phyloP scores from a whole-genome alignment of 1,140 invertebrate genomes.

The Cheumatopsyche charites region DNA sequence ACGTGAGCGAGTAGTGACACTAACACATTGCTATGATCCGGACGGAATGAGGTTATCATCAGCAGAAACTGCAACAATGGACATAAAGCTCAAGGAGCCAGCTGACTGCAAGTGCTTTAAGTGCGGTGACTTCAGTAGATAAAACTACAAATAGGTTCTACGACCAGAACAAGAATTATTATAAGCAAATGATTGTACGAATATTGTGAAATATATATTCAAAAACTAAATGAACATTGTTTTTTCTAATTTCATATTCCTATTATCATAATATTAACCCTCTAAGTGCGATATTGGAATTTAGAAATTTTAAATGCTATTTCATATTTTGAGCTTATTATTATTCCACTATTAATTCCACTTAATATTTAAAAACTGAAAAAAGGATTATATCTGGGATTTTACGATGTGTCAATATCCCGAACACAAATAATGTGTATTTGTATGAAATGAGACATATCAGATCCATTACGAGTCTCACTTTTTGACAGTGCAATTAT shows the following conservation, averaged over 20 bases:
- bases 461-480: no score
- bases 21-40: slow-evolving; percentile 85
- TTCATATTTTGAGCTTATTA: no score
- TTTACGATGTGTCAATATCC: no score
- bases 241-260: neutral
- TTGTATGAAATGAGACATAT: no score
- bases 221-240: neutral
- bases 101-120: slow-evolving; percentile 89
- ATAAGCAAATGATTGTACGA: neutral
- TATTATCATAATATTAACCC: neutral
- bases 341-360: no score
- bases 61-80: slow-evolving; percentile 70
- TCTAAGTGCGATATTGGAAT: no score
- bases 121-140: slow-evolving; percentile 77
- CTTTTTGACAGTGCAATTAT: no score
- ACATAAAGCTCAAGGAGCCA: slow-evolving; percentile 82
- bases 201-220: neutral
- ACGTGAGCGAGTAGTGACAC: slow-evolving; percentile 76
- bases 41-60: slow-evolving; percentile 77
- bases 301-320: no score
- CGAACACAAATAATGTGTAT: no score
- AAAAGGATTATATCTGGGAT: no score
- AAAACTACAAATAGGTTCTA: slow-evolving; percentile 48
- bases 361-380: no score
- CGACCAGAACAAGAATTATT: neutral